Conservation (phyloP, 2,888 invertebrate species). For the Drosophila emarginata region DNA sequence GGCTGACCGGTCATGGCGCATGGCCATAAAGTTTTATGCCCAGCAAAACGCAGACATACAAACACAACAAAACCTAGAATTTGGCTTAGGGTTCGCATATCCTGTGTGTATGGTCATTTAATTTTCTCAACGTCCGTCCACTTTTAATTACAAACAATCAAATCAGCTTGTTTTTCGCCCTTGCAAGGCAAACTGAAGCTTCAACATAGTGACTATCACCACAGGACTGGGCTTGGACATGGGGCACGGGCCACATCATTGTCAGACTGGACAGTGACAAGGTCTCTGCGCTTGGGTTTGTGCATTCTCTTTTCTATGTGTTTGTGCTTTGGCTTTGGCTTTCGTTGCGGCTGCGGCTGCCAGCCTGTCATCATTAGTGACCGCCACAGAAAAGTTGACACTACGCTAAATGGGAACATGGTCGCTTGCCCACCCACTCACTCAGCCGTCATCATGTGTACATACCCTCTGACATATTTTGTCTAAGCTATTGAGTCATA, state of each 20-base stretch:
- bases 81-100: conserved; percentile 21
- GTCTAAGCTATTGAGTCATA: conserved; percentile 67
- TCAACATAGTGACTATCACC: conserved; percentile 1
- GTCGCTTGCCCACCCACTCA: conserved; percentile 16
- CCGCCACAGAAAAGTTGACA: conserved; percentile 77
- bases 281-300: conserved; percentile 29
- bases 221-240: not conserved
- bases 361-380: conserved; percentile 75
- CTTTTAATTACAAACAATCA: conserved; percentile 79
- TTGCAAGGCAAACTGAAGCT: not conserved
- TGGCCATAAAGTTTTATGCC: conserved; percentile 68
- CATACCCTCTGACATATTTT: conserved; percentile 35
- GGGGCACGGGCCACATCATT: conserved; percentile 36
- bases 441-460: conserved; percentile 22
- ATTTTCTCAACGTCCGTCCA: conserved; percentile 71
- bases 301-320: conserved; percentile 30
- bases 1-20: conserved; percentile 38
- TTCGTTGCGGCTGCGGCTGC: conserved; percentile 38
- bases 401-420: conserved; percentile 67
- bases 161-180: conserved; percentile 62
- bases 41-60: conserved; percentile 20
- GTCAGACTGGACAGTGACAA: conserved; percentile 25
- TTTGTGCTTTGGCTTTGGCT: conserved; percentile 50
- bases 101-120: conserved; percentile 64
- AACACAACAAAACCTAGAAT: conserved; percentile 8